Evolutionary conservation across 2,797 vertebrate genomes (phyloP), one percentile per base, ranked within the genome.

Genomic region (Hirundo rustica): DNA sequence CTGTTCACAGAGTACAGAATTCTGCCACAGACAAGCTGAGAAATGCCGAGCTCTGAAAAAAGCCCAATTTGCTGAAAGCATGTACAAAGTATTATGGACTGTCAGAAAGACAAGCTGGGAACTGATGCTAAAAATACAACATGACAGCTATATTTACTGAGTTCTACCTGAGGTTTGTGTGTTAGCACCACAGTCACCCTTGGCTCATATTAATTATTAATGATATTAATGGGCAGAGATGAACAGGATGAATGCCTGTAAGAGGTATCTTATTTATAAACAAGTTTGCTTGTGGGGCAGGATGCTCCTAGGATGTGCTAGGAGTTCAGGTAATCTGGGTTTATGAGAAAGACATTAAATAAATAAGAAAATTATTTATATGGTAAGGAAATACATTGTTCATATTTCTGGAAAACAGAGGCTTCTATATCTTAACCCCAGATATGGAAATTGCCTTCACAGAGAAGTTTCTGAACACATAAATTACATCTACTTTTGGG

Each of bases 91-190:
- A 50, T 53, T 57, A 66, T 2, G 55, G 38, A 36, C 27, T 32
- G 12, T 50, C 71, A 74, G 45, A 85, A 89, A 47, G 65, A 75
- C 5, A 86, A 85, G 38, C 25, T 66, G 34, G 30, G 23, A 76
- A 61, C 3, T 30, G 38, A 62, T 47, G 42, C 14, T 65, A 66
- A 67, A 85, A 72, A 58, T 51, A 16, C 2, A 68, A 16, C 8
- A 50, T 0, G 0, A 40, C 3, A 4, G 34, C 14, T 75, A 0
- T 66, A 66, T 51, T 68, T 64, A 77, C 32, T 76, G 21, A 5
- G 1, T 34, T 67, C 40, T 80, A 65, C 50, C 42, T 61, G 53
- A 87, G 15, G 19, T 26, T 70, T 32, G 50, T 42, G 13, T 61
- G 29, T 38, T 30, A 77, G 57, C 42, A 51, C 42, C 44, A 50